phyloP scores from a whole-genome alignment of 2,113 vertebrate genomes.

The Alectura lathami region DNA sequence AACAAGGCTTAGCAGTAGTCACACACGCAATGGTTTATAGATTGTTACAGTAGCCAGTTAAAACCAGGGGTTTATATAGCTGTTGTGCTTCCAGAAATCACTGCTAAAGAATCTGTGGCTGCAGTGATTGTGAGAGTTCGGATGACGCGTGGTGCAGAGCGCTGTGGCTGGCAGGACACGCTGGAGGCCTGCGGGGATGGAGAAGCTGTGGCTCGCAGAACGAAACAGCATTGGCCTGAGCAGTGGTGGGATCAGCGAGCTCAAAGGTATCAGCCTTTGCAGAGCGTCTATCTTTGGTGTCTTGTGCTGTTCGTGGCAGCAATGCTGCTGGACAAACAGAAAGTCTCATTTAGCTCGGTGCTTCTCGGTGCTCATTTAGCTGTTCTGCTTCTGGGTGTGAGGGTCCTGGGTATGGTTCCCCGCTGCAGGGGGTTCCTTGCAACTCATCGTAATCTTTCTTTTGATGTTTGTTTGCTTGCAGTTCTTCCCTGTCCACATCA shows the following conservation, averaged over 20 bases:
- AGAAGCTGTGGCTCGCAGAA: neutral
- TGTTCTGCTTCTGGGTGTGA: neutral
- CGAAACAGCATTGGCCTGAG: neutral
- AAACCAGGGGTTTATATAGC: neutral
- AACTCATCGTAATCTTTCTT: neutral
- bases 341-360: neutral
- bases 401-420: neutral
- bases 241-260: neutral
- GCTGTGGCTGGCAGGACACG: neutral
- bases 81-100: neutral
- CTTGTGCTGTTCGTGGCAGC: neutral
- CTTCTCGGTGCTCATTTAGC: too few relatives aligned
- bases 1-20: neutral
- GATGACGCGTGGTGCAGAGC: neutral
- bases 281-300: rapidly evolving
- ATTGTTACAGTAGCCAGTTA: neutral
- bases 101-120: neutral
- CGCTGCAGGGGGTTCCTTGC: neutral
- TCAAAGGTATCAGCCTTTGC: neutral
- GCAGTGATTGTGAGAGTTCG: neutral
- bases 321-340: neutral
- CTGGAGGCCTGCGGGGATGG: neutral
- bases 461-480: neutral
- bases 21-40: neutral
- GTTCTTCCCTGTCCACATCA: neutral